Evolutionary conservation across 2,888 invertebrate genomes (phyloP), one percentile per base, ranked within the genome.

Genomic region (Dicycla oo): DNA sequence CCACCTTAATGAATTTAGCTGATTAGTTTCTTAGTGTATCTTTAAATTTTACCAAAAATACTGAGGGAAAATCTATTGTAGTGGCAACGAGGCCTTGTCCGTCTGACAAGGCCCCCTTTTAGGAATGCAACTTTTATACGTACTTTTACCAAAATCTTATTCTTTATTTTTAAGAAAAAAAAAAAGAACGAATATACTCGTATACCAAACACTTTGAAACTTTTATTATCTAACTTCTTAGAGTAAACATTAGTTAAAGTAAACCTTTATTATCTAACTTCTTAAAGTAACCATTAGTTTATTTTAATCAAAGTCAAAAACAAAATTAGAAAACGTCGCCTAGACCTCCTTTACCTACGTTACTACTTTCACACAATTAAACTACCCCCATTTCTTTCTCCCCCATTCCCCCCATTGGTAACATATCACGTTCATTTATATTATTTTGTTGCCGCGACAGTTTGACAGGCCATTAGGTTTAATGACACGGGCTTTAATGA

Each of bases 401-500:
- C 26, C 43, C 13, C 8, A 13, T 45, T 62, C 30, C 26, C 0
- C 30, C 58, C 63, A 68, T 67, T n/a, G 62, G 54, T 64, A 63
- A 73, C 57, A 63, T 66, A 65, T 76, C 45, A 67, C 63, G 54
- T 63, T 71, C 60, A 79, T 74, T 81, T 66, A 83, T 85, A 86
- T 77, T 75, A 79, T 83, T 84, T 85, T 80, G 84, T 83, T 73
- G 76, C 53, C 62, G 71, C 64, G 78, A 80, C 83, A 76, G 78
- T 84, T 86, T 81, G 75, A 72, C 78, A 73, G 70, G 68, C 62
- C 61, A 69, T 83, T 81, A 56, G 45, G 78, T 75, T 85, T 75
- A 78, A 84, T 80, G 78, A 61, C 51, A 69, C 82, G 62, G 56
- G 58, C 60, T 58, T 68, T 63, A 75, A 74, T 71, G 47, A 70